Percentiles rank a stretch among this genome's conserved stretches.
Evolutionary conservation across 2,888 invertebrate genomes (phyloP).

Genomic region (Rhorus exstirpatorius): DNA sequence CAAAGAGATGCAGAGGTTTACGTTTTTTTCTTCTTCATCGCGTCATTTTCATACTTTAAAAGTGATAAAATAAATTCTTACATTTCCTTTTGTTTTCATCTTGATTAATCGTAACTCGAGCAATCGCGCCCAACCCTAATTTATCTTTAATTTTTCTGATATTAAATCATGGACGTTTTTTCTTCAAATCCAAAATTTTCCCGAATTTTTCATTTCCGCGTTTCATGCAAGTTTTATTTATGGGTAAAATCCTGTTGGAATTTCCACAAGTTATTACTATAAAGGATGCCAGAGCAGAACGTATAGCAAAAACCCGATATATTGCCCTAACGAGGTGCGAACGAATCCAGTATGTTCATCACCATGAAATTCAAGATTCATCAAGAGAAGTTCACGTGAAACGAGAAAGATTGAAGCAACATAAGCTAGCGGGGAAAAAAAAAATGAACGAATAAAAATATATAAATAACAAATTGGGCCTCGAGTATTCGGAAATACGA

Average conservation of each 20-base stretch:
- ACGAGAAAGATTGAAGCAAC: no score
- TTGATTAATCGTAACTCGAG: no score
- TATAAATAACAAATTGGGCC: conserved; percentile 1
- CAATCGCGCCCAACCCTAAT: no score
- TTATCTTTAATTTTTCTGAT: no score
- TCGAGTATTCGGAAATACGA: conserved; percentile 18
- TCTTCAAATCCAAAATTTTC: neutral
- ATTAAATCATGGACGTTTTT: neutral
- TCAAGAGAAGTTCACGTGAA: no score
- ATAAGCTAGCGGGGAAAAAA: neutral
- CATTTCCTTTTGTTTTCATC: no score
- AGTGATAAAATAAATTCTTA: no score
- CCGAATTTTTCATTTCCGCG: neutral
- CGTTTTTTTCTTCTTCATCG: no score
- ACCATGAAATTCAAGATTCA: no score
- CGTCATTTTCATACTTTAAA: no score
- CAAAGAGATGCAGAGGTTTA: no score
- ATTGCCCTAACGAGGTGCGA: conserved; percentile 18
- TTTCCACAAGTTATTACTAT: neutral
- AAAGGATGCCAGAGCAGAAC: no score
- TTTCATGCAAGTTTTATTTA: neutral
- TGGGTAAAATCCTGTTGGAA: neutral
- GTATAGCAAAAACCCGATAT: conserved; percentile 28
- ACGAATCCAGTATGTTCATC: neutral
- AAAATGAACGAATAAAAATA: conserved; percentile 11